Evolutionary conservation across 2,888 invertebrate genomes (phyloP).

Genomic region (Selenia dentaria): DNA sequence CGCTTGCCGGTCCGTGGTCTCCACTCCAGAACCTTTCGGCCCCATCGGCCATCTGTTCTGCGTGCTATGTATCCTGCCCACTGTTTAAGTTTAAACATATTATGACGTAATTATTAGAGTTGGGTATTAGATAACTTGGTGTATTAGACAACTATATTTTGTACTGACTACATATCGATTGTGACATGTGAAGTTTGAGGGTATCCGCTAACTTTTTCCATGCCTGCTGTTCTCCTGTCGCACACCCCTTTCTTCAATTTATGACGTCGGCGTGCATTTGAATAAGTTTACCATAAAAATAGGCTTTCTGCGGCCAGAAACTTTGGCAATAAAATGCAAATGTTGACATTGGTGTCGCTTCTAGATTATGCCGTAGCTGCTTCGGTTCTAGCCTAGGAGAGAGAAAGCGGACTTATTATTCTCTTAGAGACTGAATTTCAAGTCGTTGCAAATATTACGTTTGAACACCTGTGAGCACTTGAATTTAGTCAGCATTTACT

Average conservation of each 20-base stretch:
- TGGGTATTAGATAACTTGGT: too few relatives aligned
- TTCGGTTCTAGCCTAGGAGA: constrained; percentile 36
- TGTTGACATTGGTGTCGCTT: constrained; percentile 67
- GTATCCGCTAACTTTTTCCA: constrained; percentile 52
- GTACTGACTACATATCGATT: too few relatives aligned
- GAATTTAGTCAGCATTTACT: too few relatives aligned
- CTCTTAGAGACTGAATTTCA: constrained; percentile 18
- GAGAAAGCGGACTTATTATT: constrained; percentile 14
- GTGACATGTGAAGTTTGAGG: constrained; percentile 13
- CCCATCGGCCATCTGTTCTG: too few relatives aligned
- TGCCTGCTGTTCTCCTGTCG: constrained; percentile 66
- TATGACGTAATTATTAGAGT: too few relatives aligned
- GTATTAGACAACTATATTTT: too few relatives aligned
- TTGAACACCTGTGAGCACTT: too few relatives aligned
- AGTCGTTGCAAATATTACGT: constrained; percentile 25
- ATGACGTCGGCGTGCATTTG: constrained; percentile 77
- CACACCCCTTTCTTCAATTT: constrained; percentile 77
- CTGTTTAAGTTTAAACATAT: too few relatives aligned
- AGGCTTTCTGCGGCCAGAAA: constrained; percentile 75
- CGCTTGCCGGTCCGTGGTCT: too few relatives aligned
- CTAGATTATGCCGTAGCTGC: constrained; percentile 43
- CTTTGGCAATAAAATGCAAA: constrained; percentile 83
- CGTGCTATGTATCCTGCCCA: too few relatives aligned
- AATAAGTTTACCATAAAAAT: constrained; percentile 83
- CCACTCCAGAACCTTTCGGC: too few relatives aligned